These are phyloP conservation scores for Apteryx owenii DNA, from an alignment of 2,113 vertebrate genomes.

Conservation along the genomic window DNA sequence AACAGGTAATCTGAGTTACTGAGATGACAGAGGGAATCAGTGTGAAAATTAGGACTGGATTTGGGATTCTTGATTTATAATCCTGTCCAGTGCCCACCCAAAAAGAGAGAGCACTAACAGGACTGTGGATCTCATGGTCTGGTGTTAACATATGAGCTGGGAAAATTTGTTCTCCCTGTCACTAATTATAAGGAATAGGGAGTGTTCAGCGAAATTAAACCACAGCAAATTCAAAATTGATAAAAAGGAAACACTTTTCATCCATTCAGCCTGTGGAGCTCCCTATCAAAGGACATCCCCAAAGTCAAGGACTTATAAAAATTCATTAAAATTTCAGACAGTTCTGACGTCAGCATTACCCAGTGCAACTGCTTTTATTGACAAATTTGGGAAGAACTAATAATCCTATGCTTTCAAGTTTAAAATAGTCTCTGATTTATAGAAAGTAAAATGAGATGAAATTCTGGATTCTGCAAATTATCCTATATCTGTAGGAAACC, in stretches of 20 bases:
- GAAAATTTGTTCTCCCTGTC: not conserved
- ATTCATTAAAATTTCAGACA: not conserved
- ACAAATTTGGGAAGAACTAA: not conserved
- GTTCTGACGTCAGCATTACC: not conserved
- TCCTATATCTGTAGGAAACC: not conserved
- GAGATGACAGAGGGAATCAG: not conserved
- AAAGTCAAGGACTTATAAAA: not conserved
- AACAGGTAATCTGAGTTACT: not conserved
- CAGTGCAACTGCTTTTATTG: not conserved
- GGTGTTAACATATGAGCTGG: accelerated
- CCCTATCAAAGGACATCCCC: not conserved
- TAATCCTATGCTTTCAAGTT: not conserved
- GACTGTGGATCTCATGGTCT: accelerated
- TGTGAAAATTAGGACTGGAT: not conserved
- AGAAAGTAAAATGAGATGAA: not conserved
- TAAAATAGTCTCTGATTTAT: not conserved
- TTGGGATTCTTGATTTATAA: not conserved
- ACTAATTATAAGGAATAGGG: not conserved
- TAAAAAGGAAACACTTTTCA: not conserved
- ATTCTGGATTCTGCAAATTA: not conserved
- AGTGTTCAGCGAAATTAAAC: not conserved
- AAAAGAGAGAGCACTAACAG: accelerated
- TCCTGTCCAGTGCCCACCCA: not conserved
- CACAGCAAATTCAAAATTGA: not conserved
- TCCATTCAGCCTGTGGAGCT: not conserved